Base-by-base conservation (phyloP, 1,140 invertebrate species). In the Apocrypta bakeri region DNA sequence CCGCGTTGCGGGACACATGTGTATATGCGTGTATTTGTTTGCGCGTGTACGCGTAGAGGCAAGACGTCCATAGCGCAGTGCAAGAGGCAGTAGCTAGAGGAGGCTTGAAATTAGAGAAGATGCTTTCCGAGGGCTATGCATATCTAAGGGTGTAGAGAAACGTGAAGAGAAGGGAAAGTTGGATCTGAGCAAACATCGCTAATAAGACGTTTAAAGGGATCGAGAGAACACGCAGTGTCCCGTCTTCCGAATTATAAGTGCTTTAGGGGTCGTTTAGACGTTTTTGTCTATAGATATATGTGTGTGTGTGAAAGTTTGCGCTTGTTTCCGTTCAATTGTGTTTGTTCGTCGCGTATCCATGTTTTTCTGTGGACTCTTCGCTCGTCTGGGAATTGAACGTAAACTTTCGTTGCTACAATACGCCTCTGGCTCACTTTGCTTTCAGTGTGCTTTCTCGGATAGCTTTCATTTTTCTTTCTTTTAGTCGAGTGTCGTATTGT, bases 161-260 rank as follows among this genome's bases (percentile, higher is more conserved):
- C 2, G 48, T 56, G 8, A 24, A 48, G 71, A 25, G 37, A 40
- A 12, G 12, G 40, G 71, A n/a, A n/a, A n/a, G 48, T 0, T 21
- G 9, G 37, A 40, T 42, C 25, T 8, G n/a, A 48, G 37, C 71
- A 73, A 73, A 73, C 71, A 48, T 40, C 37, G 37, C 71, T 73
- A 73, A 73, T 73, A 48, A 73, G 71, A 73, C 71, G 68, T 37
- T 73, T 48, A 40, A 73, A 24, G n/a, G 31, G 21, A n/a, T 56
- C 14, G 14, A 17, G 48, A 31, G 68, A 71, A 17, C 68, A 21
- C 6, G 68, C 68, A 9, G 12, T 31, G 64, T 24, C 2, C 24
- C 64, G 64, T 11, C 64, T 66, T 66, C 29, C 27, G 24, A 66
- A 66, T 66, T 66, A 29, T 56, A 21, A 56, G 48, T 21, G n/a